Base-by-base conservation (phyloP, 2,113 vertebrate species). In the Genyomyrus donnyi region DNA sequence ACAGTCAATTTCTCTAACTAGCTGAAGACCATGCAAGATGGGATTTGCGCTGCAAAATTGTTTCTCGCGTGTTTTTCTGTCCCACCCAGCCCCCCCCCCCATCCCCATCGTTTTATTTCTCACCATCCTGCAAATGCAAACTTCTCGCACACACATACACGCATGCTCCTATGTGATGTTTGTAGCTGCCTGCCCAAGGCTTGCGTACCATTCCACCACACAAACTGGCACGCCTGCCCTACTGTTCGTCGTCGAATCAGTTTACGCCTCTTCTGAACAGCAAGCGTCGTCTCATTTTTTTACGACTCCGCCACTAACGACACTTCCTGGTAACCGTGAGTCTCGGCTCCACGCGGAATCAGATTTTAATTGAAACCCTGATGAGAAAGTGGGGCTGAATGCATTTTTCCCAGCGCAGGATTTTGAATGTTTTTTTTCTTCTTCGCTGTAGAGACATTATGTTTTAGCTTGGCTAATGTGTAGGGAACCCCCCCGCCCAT, bases 1-100 rank as follows among this genome's bases (percentile, higher is more conserved):
- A 96, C 95, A 97, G 95, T 97, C 96, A 96, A 97, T 97, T 97
- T 97, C 97, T 97, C 96, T 97, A 96, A 96, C 96, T 96, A 95
- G 96, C 95, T 96, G 95, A 93, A 96, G 97, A 97, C 97, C 96
- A 97, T 96, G 97, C 96, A 97, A 96, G 95, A 96, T 96, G 96
- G 96, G 95, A 97, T 96, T 96, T 92, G 95, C 96, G 95, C 86
- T 90, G 90, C 90, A 95, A 96, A 97, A 98, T 96, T 96, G 96
- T 97, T 97, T 96, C 95, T 96, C 95, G 96, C 96, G 95, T 96
- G 96, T 96, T 96, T 96, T 96, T 96, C 96, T 80, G 74, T 80
- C 17, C 31, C 17, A 96, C 80, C 66, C 90, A 21, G 1, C 4
- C 0, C 50, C 50, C 89, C 90, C 35, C 35, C 21, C 21, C 56